These are phyloP conservation scores for Olivierus martensii DNA, from an alignment of 1,140 invertebrate species.

Conservation along the genomic window DNA sequence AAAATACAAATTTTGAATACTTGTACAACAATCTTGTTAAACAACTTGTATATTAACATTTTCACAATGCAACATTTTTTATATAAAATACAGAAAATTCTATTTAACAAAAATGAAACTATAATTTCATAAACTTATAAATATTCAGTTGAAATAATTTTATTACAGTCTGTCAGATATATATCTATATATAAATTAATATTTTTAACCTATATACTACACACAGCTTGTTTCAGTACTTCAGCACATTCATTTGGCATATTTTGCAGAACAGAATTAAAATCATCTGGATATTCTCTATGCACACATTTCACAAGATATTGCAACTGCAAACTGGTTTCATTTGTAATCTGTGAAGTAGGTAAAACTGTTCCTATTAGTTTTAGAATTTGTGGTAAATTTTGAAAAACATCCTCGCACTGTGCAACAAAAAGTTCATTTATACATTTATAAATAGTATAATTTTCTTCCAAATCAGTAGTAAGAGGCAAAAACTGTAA, in stretches of 20 bases:
- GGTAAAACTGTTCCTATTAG: neutral
- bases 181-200: too few relatives aligned
- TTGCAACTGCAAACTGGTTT: neutral
- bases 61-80: too few relatives aligned
- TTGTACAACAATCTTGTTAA: too few relatives aligned
- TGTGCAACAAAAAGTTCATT: constrained; percentile 43
- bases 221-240: neutral
- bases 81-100: too few relatives aligned
- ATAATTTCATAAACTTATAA: too few relatives aligned
- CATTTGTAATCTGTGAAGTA: neutral
- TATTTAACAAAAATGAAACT: too few relatives aligned
- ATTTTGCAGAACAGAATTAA: constrained; percentile 2
- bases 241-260: constrained; percentile 4
- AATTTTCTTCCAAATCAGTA: constrained; percentile 59
- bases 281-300: constrained; percentile 7
- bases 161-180: too few relatives aligned
- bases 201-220: neutral
- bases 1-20: too few relatives aligned
- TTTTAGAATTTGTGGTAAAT: constrained; percentile 6
- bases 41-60: too few relatives aligned
- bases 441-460: constrained; percentile 50
- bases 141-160: too few relatives aligned
- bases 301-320: constrained; percentile 1
- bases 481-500: constrained; percentile 53
- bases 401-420: constrained; percentile 28